These are phyloP conservation scores for Chlorocebus sabaeus DNA, from an alignment of 2,113 vertebrate genomes.

Conservation along the genomic window DNA sequence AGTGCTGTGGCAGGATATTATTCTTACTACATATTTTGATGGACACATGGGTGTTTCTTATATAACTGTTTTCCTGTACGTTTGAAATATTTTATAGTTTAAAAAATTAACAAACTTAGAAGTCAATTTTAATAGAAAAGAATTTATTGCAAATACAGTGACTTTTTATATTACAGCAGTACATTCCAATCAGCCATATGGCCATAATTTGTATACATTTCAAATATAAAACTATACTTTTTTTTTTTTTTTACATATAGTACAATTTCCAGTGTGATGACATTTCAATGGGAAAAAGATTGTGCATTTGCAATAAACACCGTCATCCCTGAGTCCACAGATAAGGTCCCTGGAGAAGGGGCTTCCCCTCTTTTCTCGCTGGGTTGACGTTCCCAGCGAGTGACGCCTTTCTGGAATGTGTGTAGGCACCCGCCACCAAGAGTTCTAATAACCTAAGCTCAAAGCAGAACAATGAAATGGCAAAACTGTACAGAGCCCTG, in stretches of 20 bases:
- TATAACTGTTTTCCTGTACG: neutral
- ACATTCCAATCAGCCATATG: constrained; percentile 22
- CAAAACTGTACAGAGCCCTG: neutral
- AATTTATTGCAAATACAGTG: constrained; percentile 54
- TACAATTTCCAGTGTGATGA: constrained; percentile 53
- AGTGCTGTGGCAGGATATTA: neutral
- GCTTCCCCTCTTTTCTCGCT: neutral
- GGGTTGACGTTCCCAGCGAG: neutral
- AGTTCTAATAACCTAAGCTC: neutral
- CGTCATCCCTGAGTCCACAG: constrained; percentile 41
- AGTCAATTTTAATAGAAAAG: constrained; percentile 55
- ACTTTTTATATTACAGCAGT: constrained; percentile 29
- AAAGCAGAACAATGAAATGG: neutral
- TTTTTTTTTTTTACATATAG: neutral
- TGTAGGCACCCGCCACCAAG: neutral
- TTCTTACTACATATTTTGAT: neutral
- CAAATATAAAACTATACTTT: constrained; percentile 61
- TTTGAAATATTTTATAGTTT: constrained; percentile 12
- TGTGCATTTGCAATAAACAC: constrained; percentile 12
- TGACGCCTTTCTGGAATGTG: neutral
- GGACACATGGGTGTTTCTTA: neutral
- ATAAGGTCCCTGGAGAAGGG: neutral
- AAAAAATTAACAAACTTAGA: neutral
- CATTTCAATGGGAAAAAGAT: constrained; percentile 11
- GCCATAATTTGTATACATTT: constrained; percentile 31